phyloP scores from a whole-genome alignment of 2,888 invertebrate species.

The Caenorhabditis parvicauda region DNA sequence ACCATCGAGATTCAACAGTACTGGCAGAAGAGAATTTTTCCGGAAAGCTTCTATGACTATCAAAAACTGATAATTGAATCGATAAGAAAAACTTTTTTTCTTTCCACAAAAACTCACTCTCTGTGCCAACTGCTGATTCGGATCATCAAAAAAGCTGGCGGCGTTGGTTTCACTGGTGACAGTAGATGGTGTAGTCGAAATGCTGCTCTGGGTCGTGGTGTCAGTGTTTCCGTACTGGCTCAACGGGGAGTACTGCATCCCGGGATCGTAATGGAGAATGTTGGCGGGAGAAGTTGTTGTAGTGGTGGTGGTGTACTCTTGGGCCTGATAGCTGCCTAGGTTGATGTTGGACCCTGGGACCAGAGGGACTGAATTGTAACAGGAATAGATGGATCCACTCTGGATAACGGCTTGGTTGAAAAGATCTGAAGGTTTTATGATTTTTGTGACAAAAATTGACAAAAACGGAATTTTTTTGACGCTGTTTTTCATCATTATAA shows the following conservation, averaged over 20 bases:
- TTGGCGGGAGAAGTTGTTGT: constrained; percentile 5
- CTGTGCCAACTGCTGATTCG: constrained; percentile 30
- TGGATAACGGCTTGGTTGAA: constrained; percentile 53
- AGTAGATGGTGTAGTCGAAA: neutral
- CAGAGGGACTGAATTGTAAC: constrained; percentile 38
- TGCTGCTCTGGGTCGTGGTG: neutral
- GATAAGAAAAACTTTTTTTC: no score
- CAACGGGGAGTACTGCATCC: constrained; percentile 10
- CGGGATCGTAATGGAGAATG: constrained; percentile 6
- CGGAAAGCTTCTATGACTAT: constrained; percentile 28
- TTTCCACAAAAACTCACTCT: no score
- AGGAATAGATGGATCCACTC: constrained; percentile 43
- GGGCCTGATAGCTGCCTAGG: constrained; percentile 13
- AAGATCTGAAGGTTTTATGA: constrained; percentile 28
- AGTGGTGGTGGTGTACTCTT: constrained; percentile 4
- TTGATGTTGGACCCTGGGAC: constrained; percentile 9
- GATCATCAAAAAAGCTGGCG: constrained; percentile 21
- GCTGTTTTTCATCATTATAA: no score
- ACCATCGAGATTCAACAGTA: constrained; percentile 35
- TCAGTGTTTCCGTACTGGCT: neutral
- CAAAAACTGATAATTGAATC: constrained; percentile 11
- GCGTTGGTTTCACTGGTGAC: neutral
- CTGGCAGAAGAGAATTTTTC: constrained; percentile 29
- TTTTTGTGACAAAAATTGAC: neutral
- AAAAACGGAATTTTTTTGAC: no score